Conservation (phyloP, 1,140 invertebrate species). For the Phocides pigmalion region DNA sequence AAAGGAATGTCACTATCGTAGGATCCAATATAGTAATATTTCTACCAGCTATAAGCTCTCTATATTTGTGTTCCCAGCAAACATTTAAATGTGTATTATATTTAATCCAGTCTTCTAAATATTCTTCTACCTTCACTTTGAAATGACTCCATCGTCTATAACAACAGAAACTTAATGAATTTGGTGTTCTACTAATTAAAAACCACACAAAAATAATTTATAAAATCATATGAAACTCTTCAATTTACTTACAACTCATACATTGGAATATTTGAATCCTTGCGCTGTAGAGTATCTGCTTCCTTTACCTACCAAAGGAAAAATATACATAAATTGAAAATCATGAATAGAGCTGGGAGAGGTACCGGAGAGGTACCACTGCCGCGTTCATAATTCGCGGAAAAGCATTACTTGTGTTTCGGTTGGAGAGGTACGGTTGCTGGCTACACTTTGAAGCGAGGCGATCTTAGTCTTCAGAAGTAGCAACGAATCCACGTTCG, state of each 20-base stretch:
- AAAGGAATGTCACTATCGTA: too few species aligned
- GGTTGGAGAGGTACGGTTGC: too few species aligned
- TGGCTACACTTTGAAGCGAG: too few species aligned
- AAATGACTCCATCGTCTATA: constrained; percentile 64
- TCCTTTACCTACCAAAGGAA: constrained; percentile 56
- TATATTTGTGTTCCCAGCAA: constrained; percentile 65
- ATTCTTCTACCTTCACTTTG: constrained; percentile 59
- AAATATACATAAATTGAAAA: constrained; percentile 22
- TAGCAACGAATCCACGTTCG: too few species aligned
- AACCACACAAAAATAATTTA: not conserved
- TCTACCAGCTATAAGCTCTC: constrained; percentile 56
- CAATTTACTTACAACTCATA: constrained; percentile 47
- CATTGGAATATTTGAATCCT: constrained; percentile 30
- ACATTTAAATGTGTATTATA: constrained; percentile 61
- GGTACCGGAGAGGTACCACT: too few species aligned
- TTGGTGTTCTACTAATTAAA: not conserved
- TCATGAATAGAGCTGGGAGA: not conserved
- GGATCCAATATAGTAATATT: too few species aligned
- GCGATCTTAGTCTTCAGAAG: too few species aligned
- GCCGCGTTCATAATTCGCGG: too few species aligned
- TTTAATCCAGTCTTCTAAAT: constrained; percentile 61
- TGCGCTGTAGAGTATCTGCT: constrained; percentile 49
- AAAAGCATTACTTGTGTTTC: too few species aligned
- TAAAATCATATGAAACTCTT: constrained; percentile 10
- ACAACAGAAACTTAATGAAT: not conserved